Conservation (phyloP, 2,113 vertebrate species). For the Hippocampus barbouri region DNA sequence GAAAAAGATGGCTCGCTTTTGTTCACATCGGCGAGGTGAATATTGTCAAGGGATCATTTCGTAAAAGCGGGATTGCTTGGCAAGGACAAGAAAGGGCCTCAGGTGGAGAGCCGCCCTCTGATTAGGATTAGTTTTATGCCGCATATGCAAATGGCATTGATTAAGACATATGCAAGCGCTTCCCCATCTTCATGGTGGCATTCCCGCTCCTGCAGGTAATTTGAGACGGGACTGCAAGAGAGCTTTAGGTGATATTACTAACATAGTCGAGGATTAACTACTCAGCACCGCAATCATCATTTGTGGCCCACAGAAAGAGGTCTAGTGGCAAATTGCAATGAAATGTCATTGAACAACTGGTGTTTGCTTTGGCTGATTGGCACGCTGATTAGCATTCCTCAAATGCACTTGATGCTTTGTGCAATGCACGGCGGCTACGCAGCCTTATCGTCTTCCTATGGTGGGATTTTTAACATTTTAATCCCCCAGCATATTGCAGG, state of each 20-base stretch:
- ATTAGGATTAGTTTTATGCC: slow-evolving; percentile 62
- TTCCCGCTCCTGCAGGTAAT: slow-evolving; percentile 51
- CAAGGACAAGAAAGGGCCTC: slow-evolving; percentile 52
- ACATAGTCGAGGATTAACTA: slow-evolving; percentile 52
- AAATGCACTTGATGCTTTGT: slow-evolving; percentile 34
- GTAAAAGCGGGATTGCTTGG: slow-evolving; percentile 43
- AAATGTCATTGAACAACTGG: slow-evolving; percentile 54
- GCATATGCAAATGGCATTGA: slow-evolving; percentile 64
- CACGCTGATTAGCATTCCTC: slow-evolving; percentile 51
- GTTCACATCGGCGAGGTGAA: slow-evolving; percentile 60
- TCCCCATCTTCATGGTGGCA: slow-evolving; percentile 37
- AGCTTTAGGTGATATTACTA: slow-evolving; percentile 51
- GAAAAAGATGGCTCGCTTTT: slow-evolving; percentile 24
- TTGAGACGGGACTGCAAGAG: slow-evolving; percentile 41
- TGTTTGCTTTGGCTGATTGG: slow-evolving; percentile 57
- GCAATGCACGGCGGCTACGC: slow-evolving; percentile 22
- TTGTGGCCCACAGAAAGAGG: slow-evolving; percentile 40
- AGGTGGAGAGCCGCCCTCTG: slow-evolving; percentile 57
- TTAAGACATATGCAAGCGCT: slow-evolving; percentile 41
- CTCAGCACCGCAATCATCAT: slow-evolving; percentile 44
- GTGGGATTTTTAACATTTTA: slow-evolving; percentile 61
- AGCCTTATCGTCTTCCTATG: slow-evolving; percentile 49
- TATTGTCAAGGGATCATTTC: slow-evolving; percentile 52
- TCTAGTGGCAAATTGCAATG: slow-evolving; percentile 32
- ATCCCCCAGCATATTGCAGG: slow-evolving; percentile 67